Conservation (phyloP, 2,797 vertebrate species). For the Sitta carolinensis region DNA sequence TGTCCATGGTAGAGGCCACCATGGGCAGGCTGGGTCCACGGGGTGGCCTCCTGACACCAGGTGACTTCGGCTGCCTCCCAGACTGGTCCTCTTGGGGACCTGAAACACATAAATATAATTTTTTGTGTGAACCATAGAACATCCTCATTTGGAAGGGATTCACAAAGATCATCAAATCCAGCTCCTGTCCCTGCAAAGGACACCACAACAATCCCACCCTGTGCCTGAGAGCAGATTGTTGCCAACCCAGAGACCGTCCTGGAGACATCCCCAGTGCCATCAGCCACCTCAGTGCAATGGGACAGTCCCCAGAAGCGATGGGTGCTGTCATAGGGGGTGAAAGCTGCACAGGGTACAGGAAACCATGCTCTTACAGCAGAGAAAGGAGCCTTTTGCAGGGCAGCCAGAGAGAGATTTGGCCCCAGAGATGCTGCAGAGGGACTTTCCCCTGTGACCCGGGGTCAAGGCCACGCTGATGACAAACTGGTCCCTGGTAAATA, state of each 20-base stretch:
- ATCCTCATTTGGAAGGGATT: neutral
- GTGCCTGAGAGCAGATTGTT: neutral
- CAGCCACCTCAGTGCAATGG: neutral
- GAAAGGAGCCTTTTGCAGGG: neutral
- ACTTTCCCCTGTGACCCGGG: neutral
- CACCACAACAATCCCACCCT: neutral
- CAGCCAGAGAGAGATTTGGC: neutral
- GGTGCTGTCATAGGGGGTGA: neutral
- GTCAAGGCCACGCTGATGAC: neutral
- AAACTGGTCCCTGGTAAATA: neutral
- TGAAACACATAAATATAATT: neutral
- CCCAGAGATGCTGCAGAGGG: neutral
- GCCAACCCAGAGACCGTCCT: neutral
- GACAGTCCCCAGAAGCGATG: neutral
- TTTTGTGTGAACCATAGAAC: neutral
- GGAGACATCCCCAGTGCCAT: neutral
- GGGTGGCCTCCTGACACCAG: neutral
- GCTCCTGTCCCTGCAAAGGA: neutral
- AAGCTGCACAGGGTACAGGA: neutral
- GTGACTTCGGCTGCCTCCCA: neutral
- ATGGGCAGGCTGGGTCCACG: fast-evolving
- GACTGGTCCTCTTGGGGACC: neutral
- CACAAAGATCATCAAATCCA: neutral
- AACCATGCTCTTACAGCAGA: neutral
- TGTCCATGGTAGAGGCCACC: fast-evolving